A percentile compares a stretch with the other conserved stretches of the same genome.
phyloP scores from a whole-genome alignment of 2,113 vertebrate species.

The Cinclus cinclus region DNA sequence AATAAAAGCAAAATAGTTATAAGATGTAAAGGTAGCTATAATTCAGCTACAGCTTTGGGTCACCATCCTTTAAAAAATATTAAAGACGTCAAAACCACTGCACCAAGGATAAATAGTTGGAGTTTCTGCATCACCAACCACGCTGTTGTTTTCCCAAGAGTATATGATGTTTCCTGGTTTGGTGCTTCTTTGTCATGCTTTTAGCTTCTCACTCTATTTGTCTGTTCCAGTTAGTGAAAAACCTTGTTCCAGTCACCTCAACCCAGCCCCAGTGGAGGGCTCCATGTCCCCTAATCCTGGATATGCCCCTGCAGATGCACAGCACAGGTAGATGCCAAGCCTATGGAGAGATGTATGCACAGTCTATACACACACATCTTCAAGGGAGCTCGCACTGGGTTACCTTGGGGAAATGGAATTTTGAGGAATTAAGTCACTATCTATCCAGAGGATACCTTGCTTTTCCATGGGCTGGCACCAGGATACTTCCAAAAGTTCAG shows the following conservation, averaged over 20 bases:
- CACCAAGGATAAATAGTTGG: not conserved
- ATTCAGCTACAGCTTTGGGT: not conserved
- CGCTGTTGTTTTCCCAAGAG: not conserved
- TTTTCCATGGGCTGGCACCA: not conserved
- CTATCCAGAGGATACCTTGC: not conserved
- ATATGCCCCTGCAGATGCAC: not conserved
- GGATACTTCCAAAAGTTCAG: not conserved
- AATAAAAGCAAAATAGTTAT: not conserved
- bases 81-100: not conserved
- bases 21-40: not conserved
- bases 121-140: not conserved
- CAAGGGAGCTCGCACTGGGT: not conserved
- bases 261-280: accelerated
- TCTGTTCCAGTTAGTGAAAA: not conserved
- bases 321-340: accelerated
- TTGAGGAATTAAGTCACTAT: not conserved
- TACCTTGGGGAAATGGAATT: not conserved
- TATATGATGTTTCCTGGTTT: not conserved
- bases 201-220: not conserved
- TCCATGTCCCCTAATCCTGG: not conserved
- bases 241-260: not conserved
- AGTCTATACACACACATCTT: not conserved
- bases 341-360: accelerated
- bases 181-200: not conserved
- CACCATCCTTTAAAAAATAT: not conserved